phyloP scores from a whole-genome alignment of 2,113 vertebrate species.

The Chamaetylas fuelleborni region DNA sequence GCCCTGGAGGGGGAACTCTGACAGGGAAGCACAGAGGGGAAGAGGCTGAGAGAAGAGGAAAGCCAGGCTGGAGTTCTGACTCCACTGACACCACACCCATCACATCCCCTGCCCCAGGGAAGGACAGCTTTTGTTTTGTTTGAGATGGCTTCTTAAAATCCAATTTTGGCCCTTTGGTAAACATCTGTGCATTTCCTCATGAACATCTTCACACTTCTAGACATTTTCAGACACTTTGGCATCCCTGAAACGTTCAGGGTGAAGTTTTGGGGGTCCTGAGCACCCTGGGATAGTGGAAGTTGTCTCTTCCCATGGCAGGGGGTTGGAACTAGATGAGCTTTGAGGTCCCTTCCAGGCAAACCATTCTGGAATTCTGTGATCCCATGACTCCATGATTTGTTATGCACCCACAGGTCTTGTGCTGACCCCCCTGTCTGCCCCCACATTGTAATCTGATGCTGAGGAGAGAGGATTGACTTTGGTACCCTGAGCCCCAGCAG shows the following conservation, averaged over 20 bases:
- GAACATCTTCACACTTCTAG: accelerated
- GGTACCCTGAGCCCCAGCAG: background rate
- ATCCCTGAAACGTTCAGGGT: background rate
- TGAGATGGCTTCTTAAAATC: background rate
- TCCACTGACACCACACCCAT: background rate
- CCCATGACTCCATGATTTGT: background rate
- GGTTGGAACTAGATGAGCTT: background rate
- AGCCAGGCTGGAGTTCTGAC: background rate
- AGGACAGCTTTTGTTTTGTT: background rate
- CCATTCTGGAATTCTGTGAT: background rate
- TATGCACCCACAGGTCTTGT: too few relatives aligned
- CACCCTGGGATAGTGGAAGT: background rate
- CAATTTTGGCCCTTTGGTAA: background rate
- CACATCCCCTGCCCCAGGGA: background rate
- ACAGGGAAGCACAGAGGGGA: background rate
- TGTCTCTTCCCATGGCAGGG: background rate
- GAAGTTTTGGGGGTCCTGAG: background rate
- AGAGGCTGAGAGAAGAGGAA: background rate
- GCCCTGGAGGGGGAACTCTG: background rate
- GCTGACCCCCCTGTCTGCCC: background rate
- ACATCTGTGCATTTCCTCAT: background rate
- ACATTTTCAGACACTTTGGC: background rate
- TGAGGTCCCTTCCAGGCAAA: background rate
- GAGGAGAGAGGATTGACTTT: background rate
- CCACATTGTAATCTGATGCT: accelerated